A percentile compares a stretch with the other conserved stretches of the same genome.
These are phyloP conservation scores for Dryococelus australis DNA, from an alignment of 2,888 invertebrate genomes.

Conservation along the genomic window DNA sequence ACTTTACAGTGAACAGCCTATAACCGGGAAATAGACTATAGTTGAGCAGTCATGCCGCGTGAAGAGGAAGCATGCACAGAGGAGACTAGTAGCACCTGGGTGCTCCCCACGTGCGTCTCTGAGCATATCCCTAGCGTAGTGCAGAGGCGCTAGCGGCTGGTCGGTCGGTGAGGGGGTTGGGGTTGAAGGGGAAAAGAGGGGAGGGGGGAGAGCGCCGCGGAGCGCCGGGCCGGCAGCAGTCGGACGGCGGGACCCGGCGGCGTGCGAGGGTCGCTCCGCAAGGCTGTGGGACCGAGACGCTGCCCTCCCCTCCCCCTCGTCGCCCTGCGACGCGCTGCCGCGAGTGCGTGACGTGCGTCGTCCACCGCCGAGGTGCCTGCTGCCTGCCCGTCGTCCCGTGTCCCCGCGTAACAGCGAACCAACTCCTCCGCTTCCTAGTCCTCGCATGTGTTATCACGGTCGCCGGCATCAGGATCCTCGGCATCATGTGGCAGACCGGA, in stretches of 20 bases:
- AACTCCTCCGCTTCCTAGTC: not conserved
- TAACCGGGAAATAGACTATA: too few species aligned
- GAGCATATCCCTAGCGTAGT: too few species aligned
- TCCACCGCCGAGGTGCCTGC: not conserved
- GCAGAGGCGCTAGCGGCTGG: not conserved
- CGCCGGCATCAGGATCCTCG: conserved; percentile 26
- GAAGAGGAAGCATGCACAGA: too few species aligned
- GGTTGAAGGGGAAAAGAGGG: not conserved
- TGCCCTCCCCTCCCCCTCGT: not conserved
- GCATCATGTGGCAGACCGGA: conserved; percentile 78
- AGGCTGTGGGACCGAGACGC: not conserved
- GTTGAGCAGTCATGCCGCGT: too few species aligned
- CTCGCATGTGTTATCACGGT: conserved; percentile 32
- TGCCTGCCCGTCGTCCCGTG: not conserved
- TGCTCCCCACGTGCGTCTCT: too few species aligned
- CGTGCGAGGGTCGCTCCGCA: not conserved
- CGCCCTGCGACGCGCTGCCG: not conserved
- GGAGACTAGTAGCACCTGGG: too few species aligned
- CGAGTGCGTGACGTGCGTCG: not conserved
- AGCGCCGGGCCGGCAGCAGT: not conserved
- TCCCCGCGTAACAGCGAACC: too few species aligned
- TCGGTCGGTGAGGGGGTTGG: not conserved
- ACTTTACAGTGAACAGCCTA: too few species aligned
- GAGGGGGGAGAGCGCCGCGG: not conserved
- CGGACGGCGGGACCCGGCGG: conserved; percentile 3